Evolutionary conservation across 2,113 vertebrate genomes (phyloP), one percentile per base, ranked within the genome.

Genomic region (Oenanthe melanoleuca): DNA sequence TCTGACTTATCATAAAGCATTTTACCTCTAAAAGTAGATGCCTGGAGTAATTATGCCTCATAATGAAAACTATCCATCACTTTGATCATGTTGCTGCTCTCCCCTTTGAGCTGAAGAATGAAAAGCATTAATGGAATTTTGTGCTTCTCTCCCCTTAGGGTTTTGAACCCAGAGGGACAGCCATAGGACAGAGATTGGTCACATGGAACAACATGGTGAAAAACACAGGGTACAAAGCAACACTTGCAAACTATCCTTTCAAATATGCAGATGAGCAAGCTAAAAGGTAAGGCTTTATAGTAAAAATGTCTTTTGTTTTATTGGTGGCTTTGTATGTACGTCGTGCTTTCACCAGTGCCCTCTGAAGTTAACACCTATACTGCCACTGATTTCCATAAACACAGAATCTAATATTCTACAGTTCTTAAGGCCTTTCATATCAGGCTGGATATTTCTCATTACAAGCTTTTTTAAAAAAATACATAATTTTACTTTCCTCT

Each of bases 191-290:
- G 97, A 98, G 99, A n/a, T 92, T 99, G 96, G 99, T 99, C 92
- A 99, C 99, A 0, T 99, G 99, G 99, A 99, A 99, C 96, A 99
- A 99, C 84, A 99, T 99, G 99, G 98, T 99, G 98, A 99, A 99
- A 97, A 99, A 99, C 84, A 99, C 99, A 3, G 99, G 99, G 7
- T 99, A 99, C 97, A 99, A 99, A 98, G 99, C 99, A 59, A 99
- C 99, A 1, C 97, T 99, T 93, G 99, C 99, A 59, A 99, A 99
- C 95, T 99, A 99, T 72, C 99, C 99, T 71, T 99, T 99, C 97
- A 99, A 99, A 97, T 99, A 99, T 75, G 99, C 99, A 63, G 99
- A 99, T 53, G 99, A 99, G 85, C 99, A 99, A 97, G 99, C 99
- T 86, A 99, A 99, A 97, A 99, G 98, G 99, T 99, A 98, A 98